Evolutionary conservation across 2,113 vertebrate genomes (phyloP).

Genomic region (Bubo bubo): DNA sequence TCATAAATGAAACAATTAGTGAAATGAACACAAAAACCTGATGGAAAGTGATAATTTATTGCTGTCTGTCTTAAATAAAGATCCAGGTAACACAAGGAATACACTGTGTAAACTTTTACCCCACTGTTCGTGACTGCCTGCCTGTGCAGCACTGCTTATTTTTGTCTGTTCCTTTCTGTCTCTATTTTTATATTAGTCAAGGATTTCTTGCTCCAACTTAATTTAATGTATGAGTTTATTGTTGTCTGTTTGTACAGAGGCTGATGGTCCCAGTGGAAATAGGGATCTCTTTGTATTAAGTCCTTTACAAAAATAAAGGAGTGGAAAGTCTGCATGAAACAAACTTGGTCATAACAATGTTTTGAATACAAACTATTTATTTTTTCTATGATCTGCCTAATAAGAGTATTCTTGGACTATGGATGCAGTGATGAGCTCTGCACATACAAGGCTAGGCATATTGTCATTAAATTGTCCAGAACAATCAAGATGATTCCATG

Average conservation of each 20-base stretch:
- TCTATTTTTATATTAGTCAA: neutral
- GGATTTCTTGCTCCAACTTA: neutral
- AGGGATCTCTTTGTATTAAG: neutral
- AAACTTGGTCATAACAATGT: neutral
- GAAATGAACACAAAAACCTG: neutral
- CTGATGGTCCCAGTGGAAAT: neutral
- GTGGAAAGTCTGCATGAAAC: neutral
- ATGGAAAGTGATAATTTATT: neutral
- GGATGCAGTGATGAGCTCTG: neutral
- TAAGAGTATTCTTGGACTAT: neutral
- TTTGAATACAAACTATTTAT: neutral
- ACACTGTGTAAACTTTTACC: neutral
- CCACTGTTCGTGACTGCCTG: neutral
- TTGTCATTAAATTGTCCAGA: neutral
- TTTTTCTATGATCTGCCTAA: neutral
- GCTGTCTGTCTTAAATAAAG: neutral
- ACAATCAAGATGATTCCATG: neutral
- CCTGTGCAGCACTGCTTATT: neutral
- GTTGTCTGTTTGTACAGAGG: neutral
- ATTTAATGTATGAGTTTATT: neutral
- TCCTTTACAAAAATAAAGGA: neutral
- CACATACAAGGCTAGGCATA: neutral
- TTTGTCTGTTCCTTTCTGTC: neutral
- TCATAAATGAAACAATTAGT: slow-evolving; percentile 2
- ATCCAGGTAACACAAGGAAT: neutral